Base-by-base conservation (phyloP, 1,140 invertebrate species). In the Bombus waltoni region DNA sequence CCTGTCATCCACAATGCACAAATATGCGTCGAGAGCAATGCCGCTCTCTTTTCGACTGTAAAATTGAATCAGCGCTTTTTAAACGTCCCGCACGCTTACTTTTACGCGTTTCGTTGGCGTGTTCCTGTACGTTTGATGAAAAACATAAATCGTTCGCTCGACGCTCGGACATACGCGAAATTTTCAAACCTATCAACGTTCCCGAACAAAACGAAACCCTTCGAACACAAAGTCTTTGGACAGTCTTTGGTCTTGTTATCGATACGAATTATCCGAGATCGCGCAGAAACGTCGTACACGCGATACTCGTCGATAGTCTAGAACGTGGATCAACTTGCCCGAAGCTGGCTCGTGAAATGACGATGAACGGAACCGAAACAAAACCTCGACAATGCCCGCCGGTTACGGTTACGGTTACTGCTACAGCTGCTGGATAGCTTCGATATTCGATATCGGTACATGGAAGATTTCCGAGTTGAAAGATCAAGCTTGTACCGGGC, bases 381-480 rank as follows among this genome's bases (percentile, higher is more conserved):
- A 91, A 93, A 87, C 76, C 92, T 89, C 76, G 91, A 93, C 90
- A 91, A 92, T 93, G 92, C 89, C 87, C 91, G 88, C 82, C 79
- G 88, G 89, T 87, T 77, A 85, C 76, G 68, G 78, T 72, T 66
- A 89, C 65, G 66, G 65, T 44, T 66, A 81, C 65, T 47, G 59
- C 44, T 40, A 75, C 44, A 70, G 35, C 35, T 10, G 35, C 40
- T 40, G 65, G 79, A 77, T 83, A 91, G 91, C 83, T 89, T 90
- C 44, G 68, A 62, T 76, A 82, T 74, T 62, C 72, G 85, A 85
- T 81, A 71, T 35, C 76, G 84, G 74, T 89, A 73, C 75, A 44
- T 53, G 78, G 72, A 71, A 80, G 77, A 79, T 84, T 66, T 88
- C 84, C 25, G 8, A 57, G 85, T 47, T n/a, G 44, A 47, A 87